Evolutionary conservation across 2,888 invertebrate genomes (phyloP).

Genomic region (Dryobotodes eremita): DNA sequence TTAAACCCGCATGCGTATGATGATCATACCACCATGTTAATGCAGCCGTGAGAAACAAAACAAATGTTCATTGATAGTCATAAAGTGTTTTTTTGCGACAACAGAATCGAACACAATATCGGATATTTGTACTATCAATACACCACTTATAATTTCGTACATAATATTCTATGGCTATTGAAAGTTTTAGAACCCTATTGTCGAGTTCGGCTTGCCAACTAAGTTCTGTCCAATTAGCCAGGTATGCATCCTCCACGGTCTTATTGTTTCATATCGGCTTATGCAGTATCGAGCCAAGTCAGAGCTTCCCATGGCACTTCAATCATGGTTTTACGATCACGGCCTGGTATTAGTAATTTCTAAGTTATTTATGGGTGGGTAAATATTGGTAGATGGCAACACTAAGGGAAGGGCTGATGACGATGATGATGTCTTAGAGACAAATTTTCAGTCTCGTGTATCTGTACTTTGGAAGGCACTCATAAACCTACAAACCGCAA

Average conservation of each 20-base stretch:
- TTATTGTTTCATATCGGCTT: constrained; percentile 47
- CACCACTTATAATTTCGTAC: constrained; percentile 5
- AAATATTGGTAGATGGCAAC: background rate
- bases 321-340: background rate
- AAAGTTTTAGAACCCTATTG: constrained; percentile 32
- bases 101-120: background rate
- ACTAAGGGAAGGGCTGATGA: background rate
- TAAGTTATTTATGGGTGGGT: background rate
- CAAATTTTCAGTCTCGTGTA: background rate
- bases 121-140: background rate
- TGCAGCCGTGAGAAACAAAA: background rate
- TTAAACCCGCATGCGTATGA: background rate
- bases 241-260: constrained; percentile 28
- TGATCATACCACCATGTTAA: background rate
- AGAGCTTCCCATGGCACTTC: background rate
- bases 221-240: constrained; percentile 44
- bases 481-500: background rate
- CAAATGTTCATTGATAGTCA: background rate
- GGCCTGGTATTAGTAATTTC: background rate
- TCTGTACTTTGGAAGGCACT: background rate
- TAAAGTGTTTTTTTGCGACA: background rate
- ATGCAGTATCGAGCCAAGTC: background rate
- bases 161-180: constrained; percentile 12
- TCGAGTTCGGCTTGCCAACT: constrained; percentile 16
- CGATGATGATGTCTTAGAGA: background rate